Evolutionary conservation across 1,140 invertebrate genomes (phyloP).

Genomic region (Catajapyx aquilonaris): DNA sequence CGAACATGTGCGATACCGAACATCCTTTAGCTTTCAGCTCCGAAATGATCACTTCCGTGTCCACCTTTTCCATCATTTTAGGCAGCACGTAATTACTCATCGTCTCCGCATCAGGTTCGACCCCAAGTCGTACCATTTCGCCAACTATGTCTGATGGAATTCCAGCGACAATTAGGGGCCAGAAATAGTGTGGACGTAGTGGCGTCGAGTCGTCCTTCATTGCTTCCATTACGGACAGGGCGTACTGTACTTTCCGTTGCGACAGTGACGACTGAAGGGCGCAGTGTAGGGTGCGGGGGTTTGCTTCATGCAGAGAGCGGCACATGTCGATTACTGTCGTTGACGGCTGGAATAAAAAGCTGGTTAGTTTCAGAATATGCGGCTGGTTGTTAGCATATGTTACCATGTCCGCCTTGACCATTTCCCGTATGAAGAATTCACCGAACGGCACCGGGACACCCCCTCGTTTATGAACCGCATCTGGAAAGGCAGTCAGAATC

Average conservation of each 20-base stretch:
- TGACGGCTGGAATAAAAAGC: too few species aligned
- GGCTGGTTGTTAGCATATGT: slow-evolving; percentile 17
- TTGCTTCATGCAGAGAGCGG: too few species aligned
- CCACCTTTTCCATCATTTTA: slow-evolving; percentile 22
- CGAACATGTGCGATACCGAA: slow-evolving; percentile 17
- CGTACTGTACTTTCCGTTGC: slow-evolving; percentile 20
- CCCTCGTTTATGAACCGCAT: too few species aligned
- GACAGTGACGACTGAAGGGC: too few species aligned
- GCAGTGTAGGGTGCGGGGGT: too few species aligned
- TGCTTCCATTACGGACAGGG: slow-evolving; percentile 22
- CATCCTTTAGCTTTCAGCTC: slow-evolving; percentile 24
- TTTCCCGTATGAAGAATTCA: slow-evolving; percentile 8
- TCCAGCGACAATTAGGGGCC: slow-evolving; percentile 21
- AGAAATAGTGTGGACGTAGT: slow-evolving; percentile 32
- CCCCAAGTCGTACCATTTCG: slow-evolving; percentile 24
- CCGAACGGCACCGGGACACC: too few species aligned
- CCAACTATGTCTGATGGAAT: slow-evolving; percentile 26
- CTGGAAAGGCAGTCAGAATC: too few species aligned
- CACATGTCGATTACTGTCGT: too few species aligned
- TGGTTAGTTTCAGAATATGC: slow-evolving; percentile 21
- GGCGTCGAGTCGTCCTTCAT: slow-evolving; percentile 24
- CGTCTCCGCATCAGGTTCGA: slow-evolving; percentile 27
- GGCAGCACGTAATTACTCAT: slow-evolving; percentile 27
- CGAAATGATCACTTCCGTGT: slow-evolving; percentile 23
- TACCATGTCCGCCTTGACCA: slow-evolving; percentile 17